Base-by-base conservation (phyloP, 2,888 invertebrate species). In the Apotomis capreana region DNA sequence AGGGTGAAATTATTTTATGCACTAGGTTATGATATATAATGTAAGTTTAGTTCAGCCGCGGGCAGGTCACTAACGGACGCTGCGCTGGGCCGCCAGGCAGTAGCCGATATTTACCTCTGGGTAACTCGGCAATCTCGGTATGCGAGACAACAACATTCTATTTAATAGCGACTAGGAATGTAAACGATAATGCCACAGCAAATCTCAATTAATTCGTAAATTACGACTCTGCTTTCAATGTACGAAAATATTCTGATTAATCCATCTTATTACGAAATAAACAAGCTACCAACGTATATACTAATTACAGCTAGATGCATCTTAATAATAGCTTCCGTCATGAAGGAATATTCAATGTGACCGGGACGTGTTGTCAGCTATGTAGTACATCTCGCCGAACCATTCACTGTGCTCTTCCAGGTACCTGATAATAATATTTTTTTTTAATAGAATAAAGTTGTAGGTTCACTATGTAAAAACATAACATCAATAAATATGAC, bases 351-450 rank as follows among this genome's bases (percentile, higher is more conserved):
- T 70, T 79, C 79, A 88, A 77, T 87, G 89, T 12, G 91, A 90
- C 52, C 91, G 86, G 1, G 90, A 87, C 75, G 87, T 87, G 76
- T 84, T 91, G 75, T 93, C 91, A 69, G 95, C 94, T 74, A 94
- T 91, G 82, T 97, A 97, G 85, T 95, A 95, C 80, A 95, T 94
- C 79, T 96, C 96, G 46, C 96, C 96, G 78, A 96, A 97, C 97
- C 97, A 97, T 84, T 97, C 97, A 78, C 95, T 95, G 83, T 96
- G 96, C 78, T 96, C 95, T 80, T 96, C 96, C 80, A 97, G 87
- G 83, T 95, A 97, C 84, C 97, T 97, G 10, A 49, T 9, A 49
- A 49, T 4, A 49, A 9, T n/a, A 9, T 9, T 9, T 49, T 49
- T 0, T 49, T 6, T 49, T 49, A 49, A 49, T 10, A 6, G 10